Evolutionary conservation across 2,888 invertebrate genomes (phyloP).

Genomic region (Theristus sp.): DNA sequence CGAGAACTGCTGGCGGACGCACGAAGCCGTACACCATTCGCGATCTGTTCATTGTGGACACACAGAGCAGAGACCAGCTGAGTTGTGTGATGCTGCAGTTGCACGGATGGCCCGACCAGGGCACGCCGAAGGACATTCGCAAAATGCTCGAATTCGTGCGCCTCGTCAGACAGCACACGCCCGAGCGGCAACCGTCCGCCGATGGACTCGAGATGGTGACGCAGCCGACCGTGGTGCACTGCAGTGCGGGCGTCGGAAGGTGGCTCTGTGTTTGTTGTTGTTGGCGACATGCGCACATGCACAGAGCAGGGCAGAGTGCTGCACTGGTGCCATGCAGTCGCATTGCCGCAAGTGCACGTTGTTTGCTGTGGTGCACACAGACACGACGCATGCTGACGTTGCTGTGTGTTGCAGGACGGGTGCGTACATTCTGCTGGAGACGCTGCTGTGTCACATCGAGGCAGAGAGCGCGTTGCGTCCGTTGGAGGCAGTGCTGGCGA

Average conservation of each 20-base stretch:
- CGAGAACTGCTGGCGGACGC: too few species aligned
- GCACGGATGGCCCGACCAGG: constrained; percentile 10
- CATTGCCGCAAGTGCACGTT: too few species aligned
- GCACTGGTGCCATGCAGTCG: too few species aligned
- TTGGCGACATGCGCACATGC: too few species aligned
- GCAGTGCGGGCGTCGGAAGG: constrained; percentile 10
- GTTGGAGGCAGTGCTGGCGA: neutral
- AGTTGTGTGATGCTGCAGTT: neutral
- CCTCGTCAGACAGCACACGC: neutral
- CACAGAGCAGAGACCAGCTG: neutral
- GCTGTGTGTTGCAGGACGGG: constrained; percentile 5
- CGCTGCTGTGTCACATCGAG: constrained; percentile 2
- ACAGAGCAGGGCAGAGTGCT: too few species aligned
- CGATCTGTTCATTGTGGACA: neutral
- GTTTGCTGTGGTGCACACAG: neutral
- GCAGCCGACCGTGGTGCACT: constrained; percentile 9
- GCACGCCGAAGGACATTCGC: constrained; percentile 4
- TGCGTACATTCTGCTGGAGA: constrained; percentile 8
- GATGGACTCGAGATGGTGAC: neutral
- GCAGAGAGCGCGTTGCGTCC: constrained; percentile 1
- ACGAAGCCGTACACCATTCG: neutral
- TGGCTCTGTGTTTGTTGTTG: neutral
- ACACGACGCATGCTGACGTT: neutral
- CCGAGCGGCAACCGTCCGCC: neutral
- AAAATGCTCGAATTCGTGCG: constrained; percentile 4